A percentile compares a stretch with the other conserved stretches of the same genome.
Conservation (phyloP, 2,113 vertebrate genomes). For the rabbit (Oryctolagus cuniculus) region DNA sequence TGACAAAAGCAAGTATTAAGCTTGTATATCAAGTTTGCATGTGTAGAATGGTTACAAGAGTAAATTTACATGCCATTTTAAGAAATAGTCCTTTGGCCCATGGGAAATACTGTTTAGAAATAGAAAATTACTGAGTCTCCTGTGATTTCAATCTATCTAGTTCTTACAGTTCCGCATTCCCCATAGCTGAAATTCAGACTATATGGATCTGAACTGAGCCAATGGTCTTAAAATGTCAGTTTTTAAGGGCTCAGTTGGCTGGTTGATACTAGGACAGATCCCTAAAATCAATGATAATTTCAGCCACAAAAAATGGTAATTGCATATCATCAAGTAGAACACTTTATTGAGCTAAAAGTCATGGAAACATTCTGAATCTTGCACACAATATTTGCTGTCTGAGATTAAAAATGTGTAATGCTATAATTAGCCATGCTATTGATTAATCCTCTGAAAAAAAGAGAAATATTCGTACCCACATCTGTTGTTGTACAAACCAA, state of each 20-base stretch:
- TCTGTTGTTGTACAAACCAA: conserved; percentile 46
- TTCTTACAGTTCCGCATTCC: not conserved
- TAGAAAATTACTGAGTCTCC: not conserved
- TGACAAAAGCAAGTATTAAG: not conserved
- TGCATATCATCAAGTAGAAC: too few relatives aligned
- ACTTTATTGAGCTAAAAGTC: too few relatives aligned
- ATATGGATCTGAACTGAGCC: not conserved
- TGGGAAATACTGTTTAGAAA: conserved; percentile 37
- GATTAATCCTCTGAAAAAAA: too few relatives aligned
- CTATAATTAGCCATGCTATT: too few relatives aligned
- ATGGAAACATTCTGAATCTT: too few relatives aligned
- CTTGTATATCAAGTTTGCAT: not conserved
- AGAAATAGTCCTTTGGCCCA: conserved; percentile 39
- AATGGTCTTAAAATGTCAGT: not conserved
- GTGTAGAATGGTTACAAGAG: not conserved
- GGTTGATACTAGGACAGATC: not conserved
- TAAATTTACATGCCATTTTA: conserved; percentile 36
- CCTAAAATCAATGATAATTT: not conserved
- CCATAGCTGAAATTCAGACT: not conserved
- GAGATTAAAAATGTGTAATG: too few relatives aligned
- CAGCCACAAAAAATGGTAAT: not conserved
- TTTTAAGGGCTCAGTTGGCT: not conserved
- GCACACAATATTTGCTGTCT: too few relatives aligned
- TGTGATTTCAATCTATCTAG: not conserved
- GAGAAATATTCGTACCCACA: not conserved